Evolutionary conservation across 2,797 vertebrate species (phyloP).

Genomic region (Coregonus sp.): DNA sequence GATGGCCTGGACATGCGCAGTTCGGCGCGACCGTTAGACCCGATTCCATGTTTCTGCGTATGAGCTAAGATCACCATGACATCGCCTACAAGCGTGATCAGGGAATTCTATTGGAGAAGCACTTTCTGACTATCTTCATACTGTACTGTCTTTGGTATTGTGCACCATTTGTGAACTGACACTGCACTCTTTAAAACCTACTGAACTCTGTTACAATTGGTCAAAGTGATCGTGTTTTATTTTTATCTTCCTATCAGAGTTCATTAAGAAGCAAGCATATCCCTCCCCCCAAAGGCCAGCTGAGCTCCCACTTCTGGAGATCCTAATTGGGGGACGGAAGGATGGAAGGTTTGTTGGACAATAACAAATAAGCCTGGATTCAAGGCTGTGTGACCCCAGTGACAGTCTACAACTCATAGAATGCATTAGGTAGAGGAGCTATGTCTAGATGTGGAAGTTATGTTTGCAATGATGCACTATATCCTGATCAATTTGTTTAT

Average conservation of each 20-base stretch:
- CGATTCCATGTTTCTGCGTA: too few species aligned
- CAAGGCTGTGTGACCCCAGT: background rate
- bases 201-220: background rate
- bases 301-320: slow-evolving; percentile 85
- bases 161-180: background rate
- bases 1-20: too few species aligned
- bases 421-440: background rate
- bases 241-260: slow-evolving; percentile 63
- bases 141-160: too few species aligned
- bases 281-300: slow-evolving; percentile 82
- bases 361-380: background rate
- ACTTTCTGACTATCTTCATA: too few species aligned
- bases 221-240: background rate
- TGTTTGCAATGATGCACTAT: background rate
- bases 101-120: too few species aligned
- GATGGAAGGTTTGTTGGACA: background rate
- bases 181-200: background rate
- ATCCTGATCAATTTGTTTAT: background rate
- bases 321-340: slow-evolving; percentile 60
- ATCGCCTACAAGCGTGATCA: too few species aligned
- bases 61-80: too few species aligned
- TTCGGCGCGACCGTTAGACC: too few species aligned
- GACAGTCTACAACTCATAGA: background rate
- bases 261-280: slow-evolving; percentile 81
- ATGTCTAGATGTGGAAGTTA: background rate